Percentiles rank a stretch among this genome's conserved stretches.
These are phyloP conservation scores for Trematomus bernacchii DNA, from an alignment of 2,797 vertebrate genomes.

Conservation along the genomic window DNA sequence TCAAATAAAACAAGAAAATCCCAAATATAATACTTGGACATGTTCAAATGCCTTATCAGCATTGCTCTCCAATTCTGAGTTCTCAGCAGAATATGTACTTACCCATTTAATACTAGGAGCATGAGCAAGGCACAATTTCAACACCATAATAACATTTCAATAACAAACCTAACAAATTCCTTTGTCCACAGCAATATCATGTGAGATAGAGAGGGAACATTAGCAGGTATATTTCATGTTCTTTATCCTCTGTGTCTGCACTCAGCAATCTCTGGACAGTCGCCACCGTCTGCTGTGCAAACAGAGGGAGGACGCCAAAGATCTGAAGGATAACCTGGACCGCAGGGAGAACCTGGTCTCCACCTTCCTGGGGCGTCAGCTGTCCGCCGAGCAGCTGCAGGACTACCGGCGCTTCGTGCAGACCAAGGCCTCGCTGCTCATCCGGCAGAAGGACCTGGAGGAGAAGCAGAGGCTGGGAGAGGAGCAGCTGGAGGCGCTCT, in stretches of 20 bases:
- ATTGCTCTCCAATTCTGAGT: too few species aligned
- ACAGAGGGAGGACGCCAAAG: conserved; percentile 94
- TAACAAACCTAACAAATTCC: not conserved
- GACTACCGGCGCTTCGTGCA: conserved; percentile 90
- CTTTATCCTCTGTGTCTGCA: not conserved
- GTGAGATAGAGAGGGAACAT: not conserved
- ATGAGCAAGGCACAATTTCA: not conserved
- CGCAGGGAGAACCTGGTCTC: conserved; percentile 91
- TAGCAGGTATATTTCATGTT: not conserved
- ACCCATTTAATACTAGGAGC: not conserved
- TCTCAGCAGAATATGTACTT: not conserved
- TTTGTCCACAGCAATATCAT: too few species aligned
- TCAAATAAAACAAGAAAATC: not conserved
- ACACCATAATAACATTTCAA: not conserved
- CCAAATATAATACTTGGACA: too few species aligned
- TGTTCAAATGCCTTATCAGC: too few species aligned
- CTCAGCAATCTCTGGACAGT: conserved; percentile 91
- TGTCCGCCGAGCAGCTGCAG: conserved; percentile 86
- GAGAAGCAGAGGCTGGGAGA: conserved; percentile 89
- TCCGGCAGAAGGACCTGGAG: conserved; percentile 93
- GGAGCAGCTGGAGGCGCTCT: conserved; percentile 90
- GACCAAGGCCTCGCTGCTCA: conserved; percentile 91
- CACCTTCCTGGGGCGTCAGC: conserved; percentile 88
- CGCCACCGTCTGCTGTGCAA: conserved; percentile 90
- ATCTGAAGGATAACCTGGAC: conserved; percentile 95